Base-by-base conservation (phyloP, 1,140 invertebrate genomes). In the Magallana gigas region DNA sequence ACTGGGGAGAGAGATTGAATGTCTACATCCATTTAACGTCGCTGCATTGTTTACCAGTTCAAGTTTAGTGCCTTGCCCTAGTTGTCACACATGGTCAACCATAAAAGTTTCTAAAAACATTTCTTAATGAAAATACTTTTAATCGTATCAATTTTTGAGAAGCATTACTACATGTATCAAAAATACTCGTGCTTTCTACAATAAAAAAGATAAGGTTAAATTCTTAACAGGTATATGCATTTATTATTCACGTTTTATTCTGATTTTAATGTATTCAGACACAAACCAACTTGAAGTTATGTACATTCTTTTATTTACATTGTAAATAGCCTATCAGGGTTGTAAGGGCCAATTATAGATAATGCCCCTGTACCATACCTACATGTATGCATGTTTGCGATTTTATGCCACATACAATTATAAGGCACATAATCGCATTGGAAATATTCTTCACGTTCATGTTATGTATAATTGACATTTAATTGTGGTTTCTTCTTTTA, bases 271-370 rank as follows among this genome's bases (percentile, higher is more conserved):
- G 23, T 76, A 76, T 76, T 29, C 68, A 76, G 68, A 76, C 68
- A 29, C 68, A 76, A 76, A 76, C 12, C 36, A 9, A 76, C 23
- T 48, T 48, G 36, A 48, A 2, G 23, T 76, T 76, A 76, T 76
- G 68, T 76, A 76, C 68, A 76, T 76, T 9, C 68, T 9, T 48
- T 23, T 76, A 29, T 76, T 76, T 76, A 29, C 68, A 76, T 36
- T 76, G 14, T 76, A 76, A 12, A 11, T 29, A 29, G 23, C 68
- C 8, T 48, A 0, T 5, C 36, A 48, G 2, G 36, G 5, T 48
- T 48, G 36, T 48, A 48, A 48, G 36, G 36, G 36, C 36, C 36
- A 48, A 48, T 48, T 48, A 48, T 2, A 48, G 5, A 48, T 48
- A 48, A 48, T 48, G 36, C 36, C 36, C 36, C 36, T 4, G 3